Percentiles rank a stretch among this genome's conserved stretches.
These are phyloP conservation scores for Drosophila kepulauana DNA, from an alignment of 1,140 invertebrate species.

Conservation along the genomic window DNA sequence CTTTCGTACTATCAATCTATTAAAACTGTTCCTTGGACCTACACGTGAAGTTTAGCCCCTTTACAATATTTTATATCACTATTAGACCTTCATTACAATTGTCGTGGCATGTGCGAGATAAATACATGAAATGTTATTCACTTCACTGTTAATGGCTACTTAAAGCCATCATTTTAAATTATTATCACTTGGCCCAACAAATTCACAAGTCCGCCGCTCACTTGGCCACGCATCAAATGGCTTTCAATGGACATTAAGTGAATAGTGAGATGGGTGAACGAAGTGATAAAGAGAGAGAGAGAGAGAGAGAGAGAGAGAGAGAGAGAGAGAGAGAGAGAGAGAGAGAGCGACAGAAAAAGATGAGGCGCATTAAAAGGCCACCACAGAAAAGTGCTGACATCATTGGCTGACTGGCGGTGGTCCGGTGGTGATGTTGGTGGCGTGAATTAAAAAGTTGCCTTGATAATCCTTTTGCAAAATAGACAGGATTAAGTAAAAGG, in stretches of 20 bases:
- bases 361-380: constrained; percentile 70
- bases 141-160: constrained; percentile 51
- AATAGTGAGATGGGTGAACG: constrained; percentile 25
- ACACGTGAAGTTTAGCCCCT: no score
- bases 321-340: not conserved
- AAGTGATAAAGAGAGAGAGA: not conserved
- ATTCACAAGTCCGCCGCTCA: constrained; percentile 62
- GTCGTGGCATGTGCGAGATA: not conserved
- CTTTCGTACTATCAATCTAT: no score
- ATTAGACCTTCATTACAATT: not conserved
- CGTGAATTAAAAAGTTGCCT: constrained; percentile 81
- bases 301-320: not conserved
- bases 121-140: constrained; percentile 32
- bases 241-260: constrained; percentile 73
- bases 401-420: constrained; percentile 45
- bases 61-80: not conserved
- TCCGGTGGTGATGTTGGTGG: constrained; percentile 10
- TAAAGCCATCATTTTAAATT: constrained; percentile 65
- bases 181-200: constrained; percentile 68
- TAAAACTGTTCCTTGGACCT: no score
- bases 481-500: constrained; percentile 81
- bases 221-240: constrained; percentile 80
- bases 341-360: not conserved
- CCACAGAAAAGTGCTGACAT: constrained; percentile 80
- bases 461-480: constrained; percentile 83